These are phyloP conservation scores for Macrosoma leucophasiata DNA, from an alignment of 2,888 invertebrate genomes.

Conservation along the genomic window DNA sequence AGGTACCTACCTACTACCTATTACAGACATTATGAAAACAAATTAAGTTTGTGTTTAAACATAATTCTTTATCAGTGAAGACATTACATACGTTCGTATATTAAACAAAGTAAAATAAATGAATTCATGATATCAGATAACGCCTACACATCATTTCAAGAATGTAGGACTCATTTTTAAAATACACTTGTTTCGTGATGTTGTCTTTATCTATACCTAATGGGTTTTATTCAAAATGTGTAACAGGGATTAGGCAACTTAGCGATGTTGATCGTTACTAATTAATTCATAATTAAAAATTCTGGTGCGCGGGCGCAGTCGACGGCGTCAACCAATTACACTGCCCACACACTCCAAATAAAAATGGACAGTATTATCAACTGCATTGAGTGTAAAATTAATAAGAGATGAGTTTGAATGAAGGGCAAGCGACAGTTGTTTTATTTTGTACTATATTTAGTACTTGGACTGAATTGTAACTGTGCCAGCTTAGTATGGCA, in stretches of 20 bases:
- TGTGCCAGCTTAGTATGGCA: conserved; percentile 61
- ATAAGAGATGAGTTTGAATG: conserved; percentile 49
- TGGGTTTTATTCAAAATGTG: too few species aligned
- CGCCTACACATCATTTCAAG: too few species aligned
- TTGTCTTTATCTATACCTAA: too few species aligned
- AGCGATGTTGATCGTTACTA: conserved; percentile 67
- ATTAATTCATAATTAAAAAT: conserved; percentile 76
- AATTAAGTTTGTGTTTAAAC: too few species aligned
- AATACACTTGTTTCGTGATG: too few species aligned
- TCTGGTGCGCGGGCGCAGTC: conserved; percentile 68
- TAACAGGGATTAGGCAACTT: conserved; percentile 57
- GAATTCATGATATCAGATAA: too few species aligned
- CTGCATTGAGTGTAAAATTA: conserved; percentile 43
- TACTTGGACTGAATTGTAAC: conserved; percentile 69
- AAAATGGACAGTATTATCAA: conserved; percentile 49
- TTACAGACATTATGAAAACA: too few species aligned
- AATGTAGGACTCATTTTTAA: too few species aligned
- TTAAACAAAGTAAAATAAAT: too few species aligned
- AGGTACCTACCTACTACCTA: too few species aligned
- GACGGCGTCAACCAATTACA: conserved; percentile 63
- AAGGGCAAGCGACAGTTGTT: conserved; percentile 74
- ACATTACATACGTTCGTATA: too few species aligned
- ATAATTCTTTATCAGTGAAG: too few species aligned
- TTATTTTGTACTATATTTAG: conserved; percentile 76
- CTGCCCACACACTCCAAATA: conserved; percentile 38